Evolutionary conservation across 1,140 invertebrate species (phyloP).

Genomic region (Lasioglossum albipes): DNA sequence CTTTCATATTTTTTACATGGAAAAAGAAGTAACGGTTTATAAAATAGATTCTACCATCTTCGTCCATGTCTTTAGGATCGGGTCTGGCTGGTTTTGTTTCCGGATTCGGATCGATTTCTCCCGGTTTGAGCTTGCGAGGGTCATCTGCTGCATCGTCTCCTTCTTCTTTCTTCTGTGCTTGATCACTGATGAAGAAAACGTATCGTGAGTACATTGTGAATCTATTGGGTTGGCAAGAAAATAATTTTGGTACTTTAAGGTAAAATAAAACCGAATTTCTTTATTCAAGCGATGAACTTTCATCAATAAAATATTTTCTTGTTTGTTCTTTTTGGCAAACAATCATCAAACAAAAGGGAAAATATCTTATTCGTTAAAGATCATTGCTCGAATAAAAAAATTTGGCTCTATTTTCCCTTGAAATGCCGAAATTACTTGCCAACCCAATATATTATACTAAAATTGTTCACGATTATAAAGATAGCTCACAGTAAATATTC

Average conservation of each 20-base stretch:
- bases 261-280: no score
- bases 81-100: constrained; percentile 99
- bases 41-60: constrained; percentile 88
- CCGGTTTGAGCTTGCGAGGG: constrained; percentile 97
- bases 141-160: constrained; percentile 95
- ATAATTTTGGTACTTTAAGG: no score
- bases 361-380: no score
- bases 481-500: constrained; percentile 94
- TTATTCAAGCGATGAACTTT: no score
- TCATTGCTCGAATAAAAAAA: no score
- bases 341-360: no score
- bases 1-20: constrained; percentile 10
- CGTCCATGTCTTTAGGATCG: constrained; percentile 99
- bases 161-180: constrained; percentile 99
- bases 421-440: no score
- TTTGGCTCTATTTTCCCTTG: no score
- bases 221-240: no score
- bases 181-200: constrained; percentile 85
- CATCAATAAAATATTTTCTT: no score
- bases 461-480: neutral
- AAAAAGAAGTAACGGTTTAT: constrained; percentile 8
- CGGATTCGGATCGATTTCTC: constrained; percentile 99
- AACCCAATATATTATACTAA: no score
- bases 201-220: neutral
- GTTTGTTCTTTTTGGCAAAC: no score